Base-by-base conservation (phyloP, 2,888 invertebrate genomes). In the Prosapia bicincta region DNA sequence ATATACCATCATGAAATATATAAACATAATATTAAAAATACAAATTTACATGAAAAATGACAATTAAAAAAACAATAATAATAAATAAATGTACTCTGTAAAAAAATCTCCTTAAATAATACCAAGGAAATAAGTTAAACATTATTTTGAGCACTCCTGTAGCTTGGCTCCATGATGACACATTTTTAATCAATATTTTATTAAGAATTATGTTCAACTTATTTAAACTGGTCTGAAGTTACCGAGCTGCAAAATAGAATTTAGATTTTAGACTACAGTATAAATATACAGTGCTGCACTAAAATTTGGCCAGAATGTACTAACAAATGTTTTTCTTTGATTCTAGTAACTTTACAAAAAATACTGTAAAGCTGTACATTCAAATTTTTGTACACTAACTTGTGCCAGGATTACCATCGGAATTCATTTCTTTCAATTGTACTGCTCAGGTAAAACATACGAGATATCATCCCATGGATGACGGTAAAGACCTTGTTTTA, bases 381-480 rank as follows among this genome's bases (percentile, higher is more conserved):
- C 54, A 54, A n/a, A 54, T 20, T 54, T 54, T 20, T 54, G 20
- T 54, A 54, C 54, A 54, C 54, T 54, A 54, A 54, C 54, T 54
- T 54, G 54, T 54, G 54, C 54, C 20, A 54, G 20, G 54, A 54
- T 20, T 20, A 54, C 5, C 20, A 20, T 20, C n/a, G 5, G 20
- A 54, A 20, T n/a, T 20, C 20, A 54, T 54, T 20, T 20, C 6
- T 54, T 20, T 54, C 54, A 87, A 80, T 88, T 87, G 83, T 90
- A 90, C 83, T 90, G 90, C 82, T 94, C 94, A 5, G 94, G 94
- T 83, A 95, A 87, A 78, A 94, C 91, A 84, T 94, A 94, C 0
- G 93, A 93, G 87, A 99, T 99, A 85, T 99, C 99, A 85, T 99
- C 99, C 99, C 99, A 99, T 0, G 99, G 99, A 86, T 99, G 99